Evolutionary conservation across 2,113 vertebrate species (phyloP), one percentile per base, ranked within the genome.

Genomic region (Sceloporus tristichus): DNA sequence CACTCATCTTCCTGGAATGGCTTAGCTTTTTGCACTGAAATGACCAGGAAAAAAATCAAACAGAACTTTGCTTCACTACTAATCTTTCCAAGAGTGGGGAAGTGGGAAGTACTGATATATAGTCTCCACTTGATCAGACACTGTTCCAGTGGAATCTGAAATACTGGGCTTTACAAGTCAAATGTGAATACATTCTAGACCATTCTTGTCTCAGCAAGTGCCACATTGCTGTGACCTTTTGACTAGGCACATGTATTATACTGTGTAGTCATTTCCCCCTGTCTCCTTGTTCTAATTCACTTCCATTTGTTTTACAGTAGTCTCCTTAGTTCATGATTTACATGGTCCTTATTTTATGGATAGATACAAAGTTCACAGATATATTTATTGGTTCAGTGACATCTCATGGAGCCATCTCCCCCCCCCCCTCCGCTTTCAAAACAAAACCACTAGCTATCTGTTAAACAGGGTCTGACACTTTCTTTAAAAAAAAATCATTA

Each of bases 271-370:
- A 62, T 86, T 85, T n/a, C 80, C 94, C 91, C 76, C 48, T 92
- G 8, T 23, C 29, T 84, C 74, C 80, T 54, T 87, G 53, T 14
- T 21, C 66, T 78, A 1, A 90, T 90, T 90, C 4, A 9, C 78
- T 92, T 91, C 71, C 6, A 79, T 88, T 85, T 27, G 2, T 89
- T 94, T 94, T 94, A 91, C 56, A 89, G 81, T 71, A 92, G 84
- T 87, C 87, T 92, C 85, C 66, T 74, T 81, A 79, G 88, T 85
- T 80, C 86, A 86, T 90, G 85, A 94, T 91, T 91, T 94, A 95
- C 91, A 88, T 88, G 42, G 7, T 85, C 89, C 94, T 94, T 90
- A 91, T 93, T 94, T 94, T 91, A 89, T 85, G 84, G 77, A 87
- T 0, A 0, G 84, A 34, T 68, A 62, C 18, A 54, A 74, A 19